These are phyloP conservation scores for Globodera ellingtonae DNA, from an alignment of 1,140 invertebrate genomes.

Conservation along the genomic window DNA sequence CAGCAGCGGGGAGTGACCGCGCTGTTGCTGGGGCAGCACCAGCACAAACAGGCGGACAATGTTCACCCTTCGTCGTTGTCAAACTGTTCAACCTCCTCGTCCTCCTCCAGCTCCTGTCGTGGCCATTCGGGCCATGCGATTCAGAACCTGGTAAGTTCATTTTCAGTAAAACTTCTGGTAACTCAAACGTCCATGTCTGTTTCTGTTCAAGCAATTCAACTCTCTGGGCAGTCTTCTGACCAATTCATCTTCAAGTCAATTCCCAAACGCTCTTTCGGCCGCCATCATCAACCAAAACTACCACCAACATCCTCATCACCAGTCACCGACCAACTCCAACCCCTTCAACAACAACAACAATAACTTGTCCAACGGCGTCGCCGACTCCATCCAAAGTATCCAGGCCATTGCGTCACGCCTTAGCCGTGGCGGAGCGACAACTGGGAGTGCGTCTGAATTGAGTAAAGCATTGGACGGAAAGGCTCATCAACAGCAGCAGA, in stretches of 20 bases:
- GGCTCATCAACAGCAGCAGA: neutral
- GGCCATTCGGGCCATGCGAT: neutral
- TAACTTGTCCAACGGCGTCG: neutral
- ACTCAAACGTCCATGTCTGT: neutral
- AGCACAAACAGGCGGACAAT: neutral
- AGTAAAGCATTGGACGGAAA: slow-evolving; percentile 8
- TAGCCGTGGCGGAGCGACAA: neutral
- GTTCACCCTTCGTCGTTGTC: neutral
- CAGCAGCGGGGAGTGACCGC: neutral
- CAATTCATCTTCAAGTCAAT: neutral
- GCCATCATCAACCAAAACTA: slow-evolving; percentile 2
- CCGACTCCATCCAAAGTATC: slow-evolving; percentile 8
- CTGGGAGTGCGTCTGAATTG: neutral
- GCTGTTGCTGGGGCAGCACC: neutral
- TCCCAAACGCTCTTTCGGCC: neutral
- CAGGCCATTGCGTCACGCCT: slow-evolving; percentile 6
- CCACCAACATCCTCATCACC: neutral
- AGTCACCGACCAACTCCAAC: neutral
- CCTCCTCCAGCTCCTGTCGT: slow-evolving; percentile 4
- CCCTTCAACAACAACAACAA: neutral
- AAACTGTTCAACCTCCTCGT: neutral
- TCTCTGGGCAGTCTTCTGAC: slow-evolving; percentile 8
- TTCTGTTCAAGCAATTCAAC: slow-evolving; percentile 4
- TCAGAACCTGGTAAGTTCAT: neutral
- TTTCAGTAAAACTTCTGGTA: neutral